A percentile compares a stretch with the other conserved stretches of the same genome.
Evolutionary conservation across 2,113 vertebrate species (phyloP).

Genomic region (Corythoichthys haematopterus): DNA sequence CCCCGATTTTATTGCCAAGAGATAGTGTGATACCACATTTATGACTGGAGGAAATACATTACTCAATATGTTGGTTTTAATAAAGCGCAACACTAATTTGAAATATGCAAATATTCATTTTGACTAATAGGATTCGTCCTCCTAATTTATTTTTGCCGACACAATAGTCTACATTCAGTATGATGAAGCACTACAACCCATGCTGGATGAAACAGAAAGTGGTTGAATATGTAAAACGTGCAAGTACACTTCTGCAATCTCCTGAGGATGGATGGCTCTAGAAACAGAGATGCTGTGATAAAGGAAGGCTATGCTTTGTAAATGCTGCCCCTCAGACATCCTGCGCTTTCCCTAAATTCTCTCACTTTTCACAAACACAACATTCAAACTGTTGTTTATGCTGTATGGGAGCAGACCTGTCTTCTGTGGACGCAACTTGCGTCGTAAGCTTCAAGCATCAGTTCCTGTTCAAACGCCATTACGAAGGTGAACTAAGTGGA

Average conservation of each 20-base stretch:
- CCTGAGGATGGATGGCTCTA: conserved; percentile 18
- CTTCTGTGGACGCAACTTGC: conserved; percentile 17
- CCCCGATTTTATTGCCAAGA: conserved; percentile 22
- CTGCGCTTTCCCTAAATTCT: not conserved
- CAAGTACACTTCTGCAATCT: conserved; percentile 13
- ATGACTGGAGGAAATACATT: conserved; percentile 37
- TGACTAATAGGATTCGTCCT: conserved; percentile 29
- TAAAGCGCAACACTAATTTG: conserved; percentile 35
- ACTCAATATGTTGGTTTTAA: conserved; percentile 34
- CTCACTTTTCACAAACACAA: not conserved
- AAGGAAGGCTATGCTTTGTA: conserved; percentile 12
- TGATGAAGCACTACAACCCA: conserved; percentile 29
- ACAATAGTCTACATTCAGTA: conserved; percentile 18
- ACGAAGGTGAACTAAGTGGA: too few relatives aligned
- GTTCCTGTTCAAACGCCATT: conserved; percentile 32
- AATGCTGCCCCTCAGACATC: conserved; percentile 12
- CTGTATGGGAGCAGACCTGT: not conserved
- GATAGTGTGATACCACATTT: conserved; percentile 32
- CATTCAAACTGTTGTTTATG: not conserved
- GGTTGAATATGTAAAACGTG: conserved; percentile 27
- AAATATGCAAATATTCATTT: conserved; percentile 46
- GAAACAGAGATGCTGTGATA: conserved; percentile 23
- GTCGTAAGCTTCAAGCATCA: conserved; percentile 10
- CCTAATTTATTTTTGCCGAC: conserved; percentile 35
- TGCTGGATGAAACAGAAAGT: conserved; percentile 23